These are phyloP conservation scores for Actinopyga echinites DNA, from an alignment of 53 echinoderm and acorn worm species.

Conservation along the genomic window DNA sequence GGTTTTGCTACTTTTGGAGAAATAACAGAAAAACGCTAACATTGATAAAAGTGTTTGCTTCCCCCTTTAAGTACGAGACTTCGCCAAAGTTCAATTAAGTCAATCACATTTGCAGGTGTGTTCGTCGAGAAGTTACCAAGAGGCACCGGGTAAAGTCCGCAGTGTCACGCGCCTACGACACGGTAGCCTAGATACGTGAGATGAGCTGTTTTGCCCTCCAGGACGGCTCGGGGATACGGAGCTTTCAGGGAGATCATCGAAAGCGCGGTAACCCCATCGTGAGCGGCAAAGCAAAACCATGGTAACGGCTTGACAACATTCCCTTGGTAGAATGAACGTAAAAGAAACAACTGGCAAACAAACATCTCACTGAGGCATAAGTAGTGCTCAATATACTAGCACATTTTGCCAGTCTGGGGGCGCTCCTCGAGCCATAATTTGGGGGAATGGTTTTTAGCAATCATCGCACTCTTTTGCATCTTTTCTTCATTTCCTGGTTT, in stretches of 20 bases:
- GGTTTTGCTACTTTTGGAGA: too few species aligned
- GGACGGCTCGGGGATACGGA: constrained; percentile 13
- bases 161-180: constrained; percentile 32
- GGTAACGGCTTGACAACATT: too few species aligned
- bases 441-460: too few species aligned
- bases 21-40: too few species aligned
- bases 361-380: too few species aligned
- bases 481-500: too few species aligned
- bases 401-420: too few species aligned
- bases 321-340: too few species aligned
- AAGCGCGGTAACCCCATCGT: constrained; percentile 34
- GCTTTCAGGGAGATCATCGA: constrained; percentile 10
- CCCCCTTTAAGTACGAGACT: constrained; percentile 27
- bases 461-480: too few species aligned
- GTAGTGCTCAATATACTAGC: too few species aligned
- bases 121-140: constrained; percentile 13
- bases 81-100: constrained; percentile 36
- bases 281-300: background rate
- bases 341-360: too few species aligned
- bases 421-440: too few species aligned
- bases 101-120: constrained; percentile 42
- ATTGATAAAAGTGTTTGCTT: background rate
- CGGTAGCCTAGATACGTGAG: constrained; percentile 39
- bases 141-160: constrained; percentile 24
- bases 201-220: constrained; percentile 26